Evolutionary conservation across 2,113 vertebrate species (phyloP), one percentile per base, ranked within the genome.

Genomic region (Pipra filicauda): DNA sequence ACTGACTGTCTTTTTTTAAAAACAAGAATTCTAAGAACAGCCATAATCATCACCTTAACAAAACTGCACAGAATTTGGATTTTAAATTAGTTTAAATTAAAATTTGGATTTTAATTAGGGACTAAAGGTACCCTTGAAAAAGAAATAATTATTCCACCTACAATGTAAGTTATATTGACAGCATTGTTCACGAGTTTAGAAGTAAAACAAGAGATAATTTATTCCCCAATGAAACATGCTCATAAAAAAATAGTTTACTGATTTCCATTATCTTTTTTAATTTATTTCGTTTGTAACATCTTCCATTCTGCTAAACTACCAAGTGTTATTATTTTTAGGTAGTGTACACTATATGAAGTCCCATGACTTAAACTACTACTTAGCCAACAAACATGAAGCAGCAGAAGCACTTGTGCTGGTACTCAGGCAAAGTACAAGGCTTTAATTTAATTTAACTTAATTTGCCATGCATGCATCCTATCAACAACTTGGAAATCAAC

Each of bases 121-220:
- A 93, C 33, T 93, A 87, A 82, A 69, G 24, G 59, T 31, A 92
- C 12, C 27, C 37, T 62, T 84, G 64, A 77, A 90, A 74, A 31
- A 90, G n/a, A 90, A 90, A 69, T 58, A 57, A 91, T 86, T 94
- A 88, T 95, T 93, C 48, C 67, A 84, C 72, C 92, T 84, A 92
- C 59, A 46, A 14, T 15, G 1, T 57, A 89, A 91, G 52, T 79
- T 91, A 82, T 23, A 82, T 62, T 72, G 30, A 64, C 49, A 65
- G 54, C 21, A 82, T 11, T 64, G 33, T 35, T 88, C 65, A 49
- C 13, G 26, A 88, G 46, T 70, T 83, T 41, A 75, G 26, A 70
- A 51, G 52, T 57, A 77, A 89, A 89, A 64, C 6, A 69, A n/a
- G 69, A 67, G 37, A 54, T 24, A 75, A 80, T 62, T 83, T 77